Percentiles rank a stretch among this genome's conserved stretches.
phyloP scores from a whole-genome alignment of 53 echinoderm and acorn worm species.

The Glandiceps talaboti region DNA sequence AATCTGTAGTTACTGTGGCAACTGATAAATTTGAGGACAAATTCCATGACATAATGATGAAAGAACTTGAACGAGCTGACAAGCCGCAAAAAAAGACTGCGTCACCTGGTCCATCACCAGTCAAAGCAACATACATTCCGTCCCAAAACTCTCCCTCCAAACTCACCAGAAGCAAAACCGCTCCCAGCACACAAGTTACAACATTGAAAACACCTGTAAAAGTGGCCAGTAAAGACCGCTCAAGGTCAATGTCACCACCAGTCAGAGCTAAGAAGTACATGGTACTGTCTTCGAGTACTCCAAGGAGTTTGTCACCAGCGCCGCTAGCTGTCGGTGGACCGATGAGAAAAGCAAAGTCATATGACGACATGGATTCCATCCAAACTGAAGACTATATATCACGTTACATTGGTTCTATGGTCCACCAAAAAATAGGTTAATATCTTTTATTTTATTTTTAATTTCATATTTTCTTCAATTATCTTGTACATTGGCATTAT shows the following conservation, averaged over 20 bases:
- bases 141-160: not conserved
- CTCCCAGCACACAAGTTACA: not conserved
- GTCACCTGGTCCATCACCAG: not conserved
- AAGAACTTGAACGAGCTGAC: not conserved
- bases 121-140: not conserved
- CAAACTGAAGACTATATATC: slow-evolving; percentile 78
- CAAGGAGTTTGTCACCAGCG: not conserved
- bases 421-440: not conserved
- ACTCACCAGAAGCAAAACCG: not conserved
- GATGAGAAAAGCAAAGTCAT: not conserved
- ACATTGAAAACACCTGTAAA: not conserved
- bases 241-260: not conserved
- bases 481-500: not conserved
- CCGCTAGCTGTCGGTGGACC: not conserved
- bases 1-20: not conserved
- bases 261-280: not conserved
- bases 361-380: slow-evolving; percentile 70
- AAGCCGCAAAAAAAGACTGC: not conserved
- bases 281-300: not conserved
- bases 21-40: not conserved
- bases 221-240: not conserved
- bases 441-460: not conserved
- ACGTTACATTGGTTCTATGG: slow-evolving; percentile 12
- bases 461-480: no score
- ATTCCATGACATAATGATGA: not conserved